Evolutionary conservation across 2,888 invertebrate species (phyloP), one percentile per base, ranked within the genome.

Genomic region (Brenthis ino): DNA sequence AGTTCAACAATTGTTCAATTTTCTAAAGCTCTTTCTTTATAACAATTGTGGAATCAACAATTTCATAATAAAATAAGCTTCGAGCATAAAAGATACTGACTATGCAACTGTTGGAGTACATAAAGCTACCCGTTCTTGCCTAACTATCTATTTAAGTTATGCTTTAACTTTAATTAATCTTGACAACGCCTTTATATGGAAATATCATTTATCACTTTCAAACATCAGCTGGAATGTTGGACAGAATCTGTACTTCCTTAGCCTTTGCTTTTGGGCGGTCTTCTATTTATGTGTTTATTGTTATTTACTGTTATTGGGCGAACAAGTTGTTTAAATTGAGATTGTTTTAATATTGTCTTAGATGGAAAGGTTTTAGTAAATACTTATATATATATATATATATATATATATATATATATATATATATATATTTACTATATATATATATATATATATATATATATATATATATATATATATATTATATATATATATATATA

Each of bases 61-160:
- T 73, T 71, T 74, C 70, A 60, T 72, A 72, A 75, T 71, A 70
- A 69, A 67, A 72, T 65, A 72, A 66, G 65, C 53, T 65, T 55
- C 57, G 58, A 55, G 57, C 24, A 70, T 70, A 70, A 72, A 74
- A 76, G 75, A 72, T 66, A 68, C 68, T 60, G 50, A 54, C 65
- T 65, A 70, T 69, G 71, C 57, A 75, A 67, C 69, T 50, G 43
- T 71, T 60, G 61, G 67, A 43, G 74, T 67, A 69, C 70, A 86
- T 81, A 89, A 85, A 77, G 86, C 85, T 82, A 82, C 85, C 80
- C 85, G 82, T 80, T 84, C 70, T 73, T 65, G 67, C 70, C 78
- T 91, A 91, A 90, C 91, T 88, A 91, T 88, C 89, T 91, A 89
- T 91, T 91, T 90, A 88, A 84, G 83, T 80, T 87, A 88, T 85